phyloP scores from a whole-genome alignment of 2,888 invertebrate species.

The Plagodis pulveraria region DNA sequence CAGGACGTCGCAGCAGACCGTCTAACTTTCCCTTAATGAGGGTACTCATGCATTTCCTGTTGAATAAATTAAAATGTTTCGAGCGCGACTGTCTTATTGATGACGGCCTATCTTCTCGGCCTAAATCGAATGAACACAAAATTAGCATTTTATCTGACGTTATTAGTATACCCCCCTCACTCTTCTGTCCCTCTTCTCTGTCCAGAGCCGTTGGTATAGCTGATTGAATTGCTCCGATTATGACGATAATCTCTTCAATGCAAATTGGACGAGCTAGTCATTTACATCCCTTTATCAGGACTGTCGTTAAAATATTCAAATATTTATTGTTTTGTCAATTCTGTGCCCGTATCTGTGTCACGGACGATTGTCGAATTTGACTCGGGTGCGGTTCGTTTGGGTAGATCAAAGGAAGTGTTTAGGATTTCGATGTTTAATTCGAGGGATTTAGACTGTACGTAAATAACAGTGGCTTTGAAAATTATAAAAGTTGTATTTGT shows the following conservation, averaged over 20 bases:
- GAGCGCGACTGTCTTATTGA: slow-evolving; percentile 38
- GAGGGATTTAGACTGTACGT: slow-evolving; percentile 12
- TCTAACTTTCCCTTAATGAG: slow-evolving; percentile 35
- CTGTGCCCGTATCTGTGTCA: slow-evolving; percentile 36
- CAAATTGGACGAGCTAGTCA: slow-evolving; percentile 82
- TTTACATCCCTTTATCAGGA: slow-evolving; percentile 82
- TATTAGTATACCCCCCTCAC: slow-evolving; percentile 65
- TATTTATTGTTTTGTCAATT: slow-evolving; percentile 68
- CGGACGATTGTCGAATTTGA: slow-evolving; percentile 41
- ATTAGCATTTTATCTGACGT: slow-evolving; percentile 83
- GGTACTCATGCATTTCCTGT: slow-evolving; percentile 39
- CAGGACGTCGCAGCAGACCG: slow-evolving; percentile 27
- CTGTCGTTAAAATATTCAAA: slow-evolving; percentile 78
- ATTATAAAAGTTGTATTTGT: not conserved
- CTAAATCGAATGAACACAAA: slow-evolving; percentile 83
- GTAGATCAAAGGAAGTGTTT: slow-evolving; percentile 30
- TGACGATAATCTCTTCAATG: slow-evolving; percentile 84
- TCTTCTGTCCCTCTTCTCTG: slow-evolving; percentile 53
- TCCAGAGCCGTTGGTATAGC: slow-evolving; percentile 71
- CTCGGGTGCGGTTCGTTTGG: slow-evolving; percentile 38
- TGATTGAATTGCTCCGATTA: slow-evolving; percentile 83
- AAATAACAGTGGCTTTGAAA: slow-evolving; percentile 3
- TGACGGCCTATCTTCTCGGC: slow-evolving; percentile 59
- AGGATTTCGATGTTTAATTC: slow-evolving; percentile 26
- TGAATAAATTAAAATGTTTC: slow-evolving; percentile 41